phyloP scores from a whole-genome alignment of 2,888 invertebrate species.

The Prenolepis imparis region DNA sequence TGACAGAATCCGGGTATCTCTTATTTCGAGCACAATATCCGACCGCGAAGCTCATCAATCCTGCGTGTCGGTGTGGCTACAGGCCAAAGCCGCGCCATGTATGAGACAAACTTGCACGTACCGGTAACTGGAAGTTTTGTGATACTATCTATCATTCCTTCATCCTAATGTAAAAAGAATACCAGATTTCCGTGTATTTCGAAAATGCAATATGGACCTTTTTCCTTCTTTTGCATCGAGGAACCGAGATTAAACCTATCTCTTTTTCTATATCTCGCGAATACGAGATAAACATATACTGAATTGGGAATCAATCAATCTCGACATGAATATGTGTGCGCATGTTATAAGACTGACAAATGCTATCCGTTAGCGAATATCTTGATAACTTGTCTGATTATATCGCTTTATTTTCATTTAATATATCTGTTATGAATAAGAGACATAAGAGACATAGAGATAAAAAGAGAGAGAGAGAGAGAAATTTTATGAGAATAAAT shows the following conservation, averaged over 20 bases:
- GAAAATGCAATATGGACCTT: slow-evolving; percentile 62
- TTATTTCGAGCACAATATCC: slow-evolving; percentile 61
- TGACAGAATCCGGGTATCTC: slow-evolving; percentile 58
- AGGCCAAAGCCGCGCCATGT: slow-evolving; percentile 57
- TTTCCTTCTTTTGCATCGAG: slow-evolving; percentile 29
- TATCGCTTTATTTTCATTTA: not conserved
- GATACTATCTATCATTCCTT: slow-evolving; percentile 73
- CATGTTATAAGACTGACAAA: not conserved
- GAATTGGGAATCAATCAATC: slow-evolving; percentile 34
- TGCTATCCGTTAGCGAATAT: not conserved
- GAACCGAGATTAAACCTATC: slow-evolving; percentile 61
- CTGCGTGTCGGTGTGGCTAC: slow-evolving; percentile 57
- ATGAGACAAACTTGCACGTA: slow-evolving; percentile 64
- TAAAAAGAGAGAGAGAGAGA: not conserved
- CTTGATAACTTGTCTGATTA: not conserved
- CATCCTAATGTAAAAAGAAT: slow-evolving; percentile 62
- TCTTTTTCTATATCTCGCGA: slow-evolving; percentile 8
- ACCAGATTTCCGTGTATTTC: slow-evolving; percentile 53
- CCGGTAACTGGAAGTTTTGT: slow-evolving; percentile 48
- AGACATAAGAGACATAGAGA: not conserved
- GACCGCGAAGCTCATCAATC: slow-evolving; percentile 66
- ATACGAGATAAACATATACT: slow-evolving; percentile 6
- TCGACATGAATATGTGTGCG: not conserved
- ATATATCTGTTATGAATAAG: not conserved
- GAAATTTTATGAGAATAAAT: not conserved